Base-by-base conservation (phyloP, 2,797 vertebrate species). In the Saxicola maurus region DNA sequence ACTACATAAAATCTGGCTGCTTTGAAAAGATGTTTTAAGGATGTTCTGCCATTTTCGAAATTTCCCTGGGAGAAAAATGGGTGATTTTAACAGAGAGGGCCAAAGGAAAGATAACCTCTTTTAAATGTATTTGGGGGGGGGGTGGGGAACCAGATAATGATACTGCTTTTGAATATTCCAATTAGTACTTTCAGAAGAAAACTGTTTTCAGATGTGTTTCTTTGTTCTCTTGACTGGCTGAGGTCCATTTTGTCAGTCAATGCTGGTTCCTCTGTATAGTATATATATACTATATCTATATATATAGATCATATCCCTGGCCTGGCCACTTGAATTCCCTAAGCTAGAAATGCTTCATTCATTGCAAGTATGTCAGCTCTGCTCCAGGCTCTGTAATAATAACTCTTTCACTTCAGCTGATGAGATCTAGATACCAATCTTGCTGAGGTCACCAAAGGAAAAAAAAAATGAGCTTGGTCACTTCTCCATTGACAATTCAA, bases 381-480 rank as follows among this genome's bases (percentile, higher is more conserved):
- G 85, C 92, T 94, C 59, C 91, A 91, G 94, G 93, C 84, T 94
- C 89, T 83, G 60, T 88, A 92, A 92, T 90, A 95, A 94, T 95
- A 95, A 94, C 84, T 51, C 75, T 94, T 95, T 95, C 91, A 92
- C 89, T 95, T 94, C 91, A 91, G 82, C 74, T 94, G 94, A 91
- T 90, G 89, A 95, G 86, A 94, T 95, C 84, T 87, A 92, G 92
- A 92, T 94, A 91, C 94, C 92, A 89, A 64, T 95, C 93, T 92
- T 86, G 68, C 72, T 88, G 95, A 94, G 92, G 92, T 96, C 92
- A 91, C 75, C 82, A 82, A 64, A 72, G 35, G 51, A 49, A 94
- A 93, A 95, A 95, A 95, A 94, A 91, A 86, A 7, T 74, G 14
- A 83, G 48, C 53, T 87, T 82, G 84, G 92, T 94, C 94, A 90